These are phyloP conservation scores for Acanthacorydalis orientalis DNA, from an alignment of 2,888 invertebrate genomes.

Conservation along the genomic window DNA sequence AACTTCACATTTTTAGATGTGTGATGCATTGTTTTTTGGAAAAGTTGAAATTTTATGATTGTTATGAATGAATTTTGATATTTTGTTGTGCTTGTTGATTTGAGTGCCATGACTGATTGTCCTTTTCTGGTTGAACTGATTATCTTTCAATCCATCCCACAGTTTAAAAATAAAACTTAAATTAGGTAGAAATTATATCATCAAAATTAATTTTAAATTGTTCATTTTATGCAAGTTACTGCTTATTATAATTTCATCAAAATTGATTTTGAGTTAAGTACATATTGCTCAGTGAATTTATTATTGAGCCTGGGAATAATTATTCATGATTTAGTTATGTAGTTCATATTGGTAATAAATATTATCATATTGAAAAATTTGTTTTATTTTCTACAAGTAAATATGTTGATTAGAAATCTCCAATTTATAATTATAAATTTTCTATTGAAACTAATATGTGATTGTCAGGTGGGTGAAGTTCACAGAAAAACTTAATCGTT, in stretches of 20 bases:
- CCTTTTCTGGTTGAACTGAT: neutral
- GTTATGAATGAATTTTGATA: constrained; percentile 1
- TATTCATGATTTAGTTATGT: constrained; percentile 1
- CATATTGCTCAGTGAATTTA: neutral
- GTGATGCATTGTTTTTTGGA: no score
- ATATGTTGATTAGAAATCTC: neutral
- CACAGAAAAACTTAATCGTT: neutral
- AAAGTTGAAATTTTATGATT: constrained; percentile 1
- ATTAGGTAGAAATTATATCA: neutral
- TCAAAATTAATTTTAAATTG: neutral
- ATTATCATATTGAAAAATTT: constrained; percentile 1
- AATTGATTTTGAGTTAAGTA: neutral
- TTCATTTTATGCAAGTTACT: neutral
- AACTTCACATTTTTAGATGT: no score
- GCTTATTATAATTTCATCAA: neutral
- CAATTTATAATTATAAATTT: neutral
- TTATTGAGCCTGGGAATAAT: neutral
- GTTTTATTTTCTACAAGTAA: neutral
- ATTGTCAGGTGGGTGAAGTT: neutral
- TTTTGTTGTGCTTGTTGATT: neutral
- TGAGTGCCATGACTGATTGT: constrained; percentile 4
- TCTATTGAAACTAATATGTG: neutral
- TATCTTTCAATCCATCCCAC: constrained; percentile 1
- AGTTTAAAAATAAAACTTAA: neutral
- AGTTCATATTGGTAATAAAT: neutral